Evolutionary conservation across 2,888 invertebrate species (phyloP), one percentile per base, ranked within the genome.

Genomic region (Galerucella calmariensis): DNA sequence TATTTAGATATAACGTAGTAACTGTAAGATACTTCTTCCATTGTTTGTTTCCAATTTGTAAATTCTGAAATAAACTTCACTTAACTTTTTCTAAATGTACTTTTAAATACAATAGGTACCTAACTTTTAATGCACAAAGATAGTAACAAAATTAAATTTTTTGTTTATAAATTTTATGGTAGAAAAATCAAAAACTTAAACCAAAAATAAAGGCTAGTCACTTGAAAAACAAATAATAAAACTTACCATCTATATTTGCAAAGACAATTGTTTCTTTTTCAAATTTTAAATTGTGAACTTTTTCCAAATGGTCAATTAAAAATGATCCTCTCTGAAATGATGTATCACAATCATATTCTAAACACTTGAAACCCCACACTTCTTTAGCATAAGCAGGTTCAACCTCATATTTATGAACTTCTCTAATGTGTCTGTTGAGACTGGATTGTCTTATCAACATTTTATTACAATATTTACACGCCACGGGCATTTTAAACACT

Each of bases 281-380:
- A 62, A 62, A 62, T 35, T 35, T 59, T 12, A 59, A 59, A 27
- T 61, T 24, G 20, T 61, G 61, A 35, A 35, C 62, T 35, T 62
- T 62, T 62, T 62, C 41, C 35, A 62, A 62, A 62, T 62, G 41
- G n/a, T 35, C 14, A n/a, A 62, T 35, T 35, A 62, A 35, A 62
- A 62, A 62, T 35, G 10, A 35, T 62, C 62, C 62, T 27, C 14
- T 41, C 35, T 62, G 24, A 62, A 62, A 62, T 5, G 41, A 62
- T 62, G 35, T 35, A 62, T 62, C 35, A 62, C 62, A 62, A 35
- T 62, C 12, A 35, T 8, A 2, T 61, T 61, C 61, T 27, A 61
- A 61, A 61, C 61, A 61, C 61, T 61, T 61, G 27, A 35, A 35
- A 35, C 35, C 35, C 35, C 62, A 62, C 62, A 62, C 62, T 62